Conservation (phyloP, 2,888 invertebrate species). For the Archips xylosteana region DNA sequence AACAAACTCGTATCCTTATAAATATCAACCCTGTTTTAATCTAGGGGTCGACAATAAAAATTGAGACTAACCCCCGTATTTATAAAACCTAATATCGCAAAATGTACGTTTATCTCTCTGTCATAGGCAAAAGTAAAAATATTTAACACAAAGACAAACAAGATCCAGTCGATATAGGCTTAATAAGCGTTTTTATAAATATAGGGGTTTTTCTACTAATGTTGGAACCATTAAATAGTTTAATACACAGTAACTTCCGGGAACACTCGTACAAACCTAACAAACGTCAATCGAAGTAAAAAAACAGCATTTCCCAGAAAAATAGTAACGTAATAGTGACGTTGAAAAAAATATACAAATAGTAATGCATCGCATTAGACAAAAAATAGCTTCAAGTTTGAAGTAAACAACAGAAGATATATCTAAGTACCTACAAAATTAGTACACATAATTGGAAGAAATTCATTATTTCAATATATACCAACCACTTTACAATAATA, state of each 20-base stretch:
- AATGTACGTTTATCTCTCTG: too few species aligned
- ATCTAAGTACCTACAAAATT: not conserved
- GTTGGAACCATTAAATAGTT: not conserved
- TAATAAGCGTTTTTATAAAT: too few species aligned
- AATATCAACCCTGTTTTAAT: not conserved
- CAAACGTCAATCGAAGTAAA: not conserved
- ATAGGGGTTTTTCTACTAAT: not conserved
- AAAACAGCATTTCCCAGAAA: not conserved
- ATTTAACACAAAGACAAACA: too few species aligned
- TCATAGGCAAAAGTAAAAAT: too few species aligned
- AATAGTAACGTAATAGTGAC: not conserved
- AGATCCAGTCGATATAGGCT: too few species aligned
- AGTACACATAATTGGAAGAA: not conserved
- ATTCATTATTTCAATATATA: not conserved
- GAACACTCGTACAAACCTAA: too few species aligned
- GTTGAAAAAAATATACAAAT: not conserved
- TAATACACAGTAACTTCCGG: too few species aligned
- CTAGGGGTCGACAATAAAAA: not conserved
- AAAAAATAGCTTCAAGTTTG: not conserved
- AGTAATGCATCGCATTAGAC: not conserved
- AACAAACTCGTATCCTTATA: not conserved
- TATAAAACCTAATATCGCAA: too few species aligned
- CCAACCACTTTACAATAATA: constrained; percentile 11
- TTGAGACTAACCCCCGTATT: not conserved
- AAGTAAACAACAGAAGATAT: not conserved